Conservation (phyloP, 2,797 vertebrate species). For the Hemibagrus guttatus region DNA sequence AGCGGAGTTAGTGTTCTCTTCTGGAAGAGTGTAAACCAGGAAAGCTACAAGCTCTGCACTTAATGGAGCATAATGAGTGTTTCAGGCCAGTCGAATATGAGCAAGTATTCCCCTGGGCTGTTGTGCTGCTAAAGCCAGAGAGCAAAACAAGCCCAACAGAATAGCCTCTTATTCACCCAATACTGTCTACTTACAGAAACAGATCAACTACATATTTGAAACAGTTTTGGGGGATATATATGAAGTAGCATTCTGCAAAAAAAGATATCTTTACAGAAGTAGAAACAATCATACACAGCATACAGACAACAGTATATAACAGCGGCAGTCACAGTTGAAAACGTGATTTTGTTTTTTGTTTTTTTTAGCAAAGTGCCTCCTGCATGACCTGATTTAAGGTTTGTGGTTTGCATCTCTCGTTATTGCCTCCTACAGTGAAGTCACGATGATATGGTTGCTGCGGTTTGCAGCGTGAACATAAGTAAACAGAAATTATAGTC, state of each 20-base stretch:
- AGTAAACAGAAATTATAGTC: neutral
- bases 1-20: conserved; percentile 5
- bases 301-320: neutral
- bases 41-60: conserved; percentile 1
- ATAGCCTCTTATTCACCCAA: neutral
- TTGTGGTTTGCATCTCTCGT: conserved; percentile 24
- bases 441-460: neutral
- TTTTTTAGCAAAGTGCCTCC: neutral
- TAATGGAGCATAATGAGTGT: conserved; percentile 30
- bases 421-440: neutral
- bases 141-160: neutral
- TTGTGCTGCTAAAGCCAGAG: neutral
- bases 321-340: neutral
- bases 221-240: neutral
- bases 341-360: neutral
- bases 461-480: neutral
- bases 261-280: neutral
- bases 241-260: too few relatives aligned
- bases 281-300: neutral
- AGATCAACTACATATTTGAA: neutral
- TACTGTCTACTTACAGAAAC: neutral
- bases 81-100: conserved; percentile 28
- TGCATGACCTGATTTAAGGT: neutral
- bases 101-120: conserved; percentile 8
- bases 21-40: neutral